Conservation (phyloP, 2,797 vertebrate genomes). For the Hyperoplus immaculatus region DNA sequence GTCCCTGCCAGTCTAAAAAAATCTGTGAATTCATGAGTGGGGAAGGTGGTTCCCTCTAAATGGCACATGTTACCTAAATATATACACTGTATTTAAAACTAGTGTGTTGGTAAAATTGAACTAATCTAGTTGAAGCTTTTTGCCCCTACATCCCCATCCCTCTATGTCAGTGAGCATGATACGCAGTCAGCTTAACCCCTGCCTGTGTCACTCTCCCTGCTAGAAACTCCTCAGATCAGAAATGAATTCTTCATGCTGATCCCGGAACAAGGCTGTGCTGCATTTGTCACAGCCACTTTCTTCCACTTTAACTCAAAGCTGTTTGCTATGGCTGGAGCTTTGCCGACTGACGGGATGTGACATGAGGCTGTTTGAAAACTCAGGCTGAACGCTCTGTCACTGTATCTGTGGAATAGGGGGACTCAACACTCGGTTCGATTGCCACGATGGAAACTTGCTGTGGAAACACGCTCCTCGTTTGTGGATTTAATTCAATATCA, state of each 20-base stretch:
- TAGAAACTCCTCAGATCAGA: conserved; percentile 72
- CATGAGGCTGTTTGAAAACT: conserved; percentile 62
- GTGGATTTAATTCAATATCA: conserved; percentile 32
- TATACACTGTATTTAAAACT: conserved; percentile 15
- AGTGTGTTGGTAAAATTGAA: conserved; percentile 22
- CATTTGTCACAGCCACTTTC: conserved; percentile 83
- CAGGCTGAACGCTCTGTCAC: conserved; percentile 38
- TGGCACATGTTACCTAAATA: conserved; percentile 10
- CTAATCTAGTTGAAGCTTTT: conserved; percentile 51
- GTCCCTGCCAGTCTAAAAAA: conserved; percentile 2
- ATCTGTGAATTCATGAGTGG: neutral
- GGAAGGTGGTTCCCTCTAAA: conserved; percentile 14
- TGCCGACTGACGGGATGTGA: conserved; percentile 68
- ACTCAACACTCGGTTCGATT: conserved; percentile 25
- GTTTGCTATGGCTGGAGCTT: conserved; percentile 72
- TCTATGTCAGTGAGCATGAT: conserved; percentile 69
- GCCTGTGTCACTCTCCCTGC: conserved; percentile 72
- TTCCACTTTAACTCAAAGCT: conserved; percentile 78
- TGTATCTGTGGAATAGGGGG: conserved; percentile 38
- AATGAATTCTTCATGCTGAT: conserved; percentile 83
- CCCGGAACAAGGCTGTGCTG: conserved; percentile 77
- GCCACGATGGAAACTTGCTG: conserved; percentile 37
- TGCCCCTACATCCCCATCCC: conserved; percentile 54
- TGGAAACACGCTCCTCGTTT: conserved; percentile 10
- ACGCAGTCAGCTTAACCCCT: conserved; percentile 73